Base-by-base conservation (phyloP, 2,888 invertebrate genomes). In the Platerodrilus igneus region DNA sequence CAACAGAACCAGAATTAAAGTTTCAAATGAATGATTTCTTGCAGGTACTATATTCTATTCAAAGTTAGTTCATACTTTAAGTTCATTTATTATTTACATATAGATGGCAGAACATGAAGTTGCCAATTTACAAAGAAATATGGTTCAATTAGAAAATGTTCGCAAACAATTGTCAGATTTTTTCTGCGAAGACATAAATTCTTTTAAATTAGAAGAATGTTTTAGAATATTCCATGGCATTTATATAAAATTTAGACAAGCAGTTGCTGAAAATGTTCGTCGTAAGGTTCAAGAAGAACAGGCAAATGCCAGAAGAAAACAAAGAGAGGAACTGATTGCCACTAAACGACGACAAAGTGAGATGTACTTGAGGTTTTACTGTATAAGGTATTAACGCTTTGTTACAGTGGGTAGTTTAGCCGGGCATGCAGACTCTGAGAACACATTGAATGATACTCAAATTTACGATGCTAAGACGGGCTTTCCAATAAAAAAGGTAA, bases 161-260 rank as follows among this genome's bases (percentile, higher is more conserved):
- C 77, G 92, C 17, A 78, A 78, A 48, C 83, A 88, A 46, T 72
- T 96, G 21, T 83, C 92, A 0, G 86, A 89, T 33, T 95, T 94
- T 71, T 94, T 96, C 70, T 96, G 95, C 67, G 96, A 96, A 67
- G 94, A 95, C 59, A 77, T 82, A 0, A 81, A 78, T 33, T 78
- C 85, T 0, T 96, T 96, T 64, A 92, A 92, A 65, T 73, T 96
- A 22, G 94, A 96, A 64, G 95, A 96, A 64, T 94, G 94, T 60
- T 90, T 93, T 60, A 84, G 85, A 67, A 85, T 89, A 50, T 83
- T 96, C 62, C 86, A 87, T 57, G 80, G 79, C 27, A 95, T 96
- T 73, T 91, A 91, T 65, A 79, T 80, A 47, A 87, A 88, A 69
- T 91, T 91, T 70, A 81, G 81, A 37, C 81, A 86, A 51, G 89